A percentile compares a stretch with the other conserved stretches of the same genome.
Evolutionary conservation across 2,797 vertebrate species (phyloP).

Genomic region (Odontamblyopus rebecca): DNA sequence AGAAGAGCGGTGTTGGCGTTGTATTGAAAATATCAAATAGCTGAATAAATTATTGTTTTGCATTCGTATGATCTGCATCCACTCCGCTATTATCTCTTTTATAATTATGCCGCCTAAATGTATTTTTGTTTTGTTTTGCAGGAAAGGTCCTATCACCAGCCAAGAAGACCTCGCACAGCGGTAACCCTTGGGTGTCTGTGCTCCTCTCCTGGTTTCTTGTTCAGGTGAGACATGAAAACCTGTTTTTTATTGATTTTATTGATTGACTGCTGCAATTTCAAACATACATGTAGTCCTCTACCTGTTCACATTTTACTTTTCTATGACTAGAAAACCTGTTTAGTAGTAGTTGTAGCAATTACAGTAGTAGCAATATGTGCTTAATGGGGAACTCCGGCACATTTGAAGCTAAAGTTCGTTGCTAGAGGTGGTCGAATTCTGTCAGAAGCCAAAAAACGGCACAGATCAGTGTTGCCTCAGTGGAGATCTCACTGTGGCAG

Average conservation of each 20-base stretch:
- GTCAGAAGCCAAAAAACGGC: too few relatives aligned
- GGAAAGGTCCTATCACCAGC: constrained; percentile 80
- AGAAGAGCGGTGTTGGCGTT: neutral
- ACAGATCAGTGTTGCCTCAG: too few relatives aligned
- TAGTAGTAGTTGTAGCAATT: neutral
- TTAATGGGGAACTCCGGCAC: too few relatives aligned
- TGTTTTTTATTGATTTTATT: too few relatives aligned
- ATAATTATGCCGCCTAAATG: neutral
- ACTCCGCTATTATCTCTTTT: neutral
- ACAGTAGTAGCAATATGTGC: too few relatives aligned
- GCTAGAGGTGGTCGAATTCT: too few relatives aligned
- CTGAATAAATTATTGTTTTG: neutral
- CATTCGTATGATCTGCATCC: too few relatives aligned
- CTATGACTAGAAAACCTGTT: too few relatives aligned
- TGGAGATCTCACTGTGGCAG: too few relatives aligned
- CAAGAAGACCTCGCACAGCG: constrained; percentile 82
- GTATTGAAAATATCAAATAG: neutral
- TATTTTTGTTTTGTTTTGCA: constrained; percentile 42
- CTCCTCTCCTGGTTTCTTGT: constrained; percentile 89
- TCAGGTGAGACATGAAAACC: constrained; percentile 73
- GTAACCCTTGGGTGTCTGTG: constrained; percentile 89
- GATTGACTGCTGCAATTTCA: neutral
- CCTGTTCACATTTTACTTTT: too few relatives aligned
- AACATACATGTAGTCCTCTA: neutral
- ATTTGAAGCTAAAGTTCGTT: too few relatives aligned